Base-by-base conservation (phyloP, 2,113 vertebrate species). In the Rhizomys pruinosus region DNA sequence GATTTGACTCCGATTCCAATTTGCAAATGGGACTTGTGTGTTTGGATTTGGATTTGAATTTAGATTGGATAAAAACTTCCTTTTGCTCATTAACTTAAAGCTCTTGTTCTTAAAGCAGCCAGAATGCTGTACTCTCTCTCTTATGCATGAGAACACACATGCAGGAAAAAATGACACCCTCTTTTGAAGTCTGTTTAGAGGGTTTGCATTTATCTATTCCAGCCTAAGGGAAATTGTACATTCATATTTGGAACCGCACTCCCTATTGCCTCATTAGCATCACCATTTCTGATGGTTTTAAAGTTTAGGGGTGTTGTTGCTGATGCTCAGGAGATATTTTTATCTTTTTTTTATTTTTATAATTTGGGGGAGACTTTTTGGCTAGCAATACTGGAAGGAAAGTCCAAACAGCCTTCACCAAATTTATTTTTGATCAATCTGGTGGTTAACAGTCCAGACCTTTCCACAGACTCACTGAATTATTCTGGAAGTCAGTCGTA, bases 1-100 rank as follows among this genome's bases (percentile, higher is more conserved):
- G 63, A 94, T 92, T 89, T 81, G 61, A 97, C 27, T 93, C 57
- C 11, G 80, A 61, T 88, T 94, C 81, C 90, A 95, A 61, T 57
- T 74, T 95, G 90, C 78, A 88, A 92, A 90, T 82, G 42, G 27
- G n/a, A 29, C 63, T 84, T n/a, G 47, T 64, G 73, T 63, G 25
- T 79, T 95, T 93, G 82, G 66, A 84, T 92, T 66, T 34, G 64
- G 44, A 66, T 87, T 78, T 91, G 79, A 84, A 95, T 91, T 95
- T 85, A 80, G 88, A 78, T 37, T 80, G 72, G 57, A 87, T 88
- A 47, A 71, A 87, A 91, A 64, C 42, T 92, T 71, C 47, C 68
- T 42, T 90, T 89, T 90, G 27, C 16, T 64, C 57, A 81, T 92
- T 84, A 82, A 87, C 34, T 73, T 52, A 76, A 93, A 93, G 55